A percentile compares a stretch with the other conserved stretches of the same genome.
phyloP scores from a whole-genome alignment of 2,888 invertebrate genomes.

The Lasioglossum calceatum region DNA sequence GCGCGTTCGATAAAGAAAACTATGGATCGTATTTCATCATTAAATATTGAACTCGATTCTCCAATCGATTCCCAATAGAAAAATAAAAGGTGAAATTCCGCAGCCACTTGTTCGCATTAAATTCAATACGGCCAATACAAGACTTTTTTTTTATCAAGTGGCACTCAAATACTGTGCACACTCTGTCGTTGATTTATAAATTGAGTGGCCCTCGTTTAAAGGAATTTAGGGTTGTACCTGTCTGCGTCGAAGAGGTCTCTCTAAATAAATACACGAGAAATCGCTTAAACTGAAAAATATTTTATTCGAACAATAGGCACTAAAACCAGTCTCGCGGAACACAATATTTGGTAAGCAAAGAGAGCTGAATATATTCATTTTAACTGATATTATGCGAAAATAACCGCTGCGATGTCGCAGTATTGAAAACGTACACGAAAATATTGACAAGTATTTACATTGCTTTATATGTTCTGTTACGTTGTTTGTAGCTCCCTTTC shows the following conservation, averaged over 20 bases:
- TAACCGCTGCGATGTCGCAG: too few relatives aligned
- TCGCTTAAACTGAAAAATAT: not conserved
- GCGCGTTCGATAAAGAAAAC: not conserved
- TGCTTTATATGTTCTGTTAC: too few relatives aligned
- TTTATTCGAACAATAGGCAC: not conserved
- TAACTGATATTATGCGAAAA: too few relatives aligned
- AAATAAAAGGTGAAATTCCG: not conserved
- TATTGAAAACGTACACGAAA: too few relatives aligned
- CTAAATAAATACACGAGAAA: not conserved
- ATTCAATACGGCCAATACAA: not conserved
- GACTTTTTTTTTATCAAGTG: not conserved
- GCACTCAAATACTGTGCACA: not conserved
- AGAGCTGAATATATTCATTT: not conserved
- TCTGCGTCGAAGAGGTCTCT: not conserved
- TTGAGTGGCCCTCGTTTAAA: not conserved
- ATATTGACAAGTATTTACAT: too few relatives aligned
- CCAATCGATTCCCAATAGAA: not conserved
- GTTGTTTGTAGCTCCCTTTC: too few relatives aligned
- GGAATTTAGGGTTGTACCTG: not conserved
- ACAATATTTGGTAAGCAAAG: not conserved
- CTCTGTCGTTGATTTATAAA: not conserved
- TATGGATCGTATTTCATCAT: not conserved
- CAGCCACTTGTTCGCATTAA: not conserved
- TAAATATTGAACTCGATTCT: not conserved
- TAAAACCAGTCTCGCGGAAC: not conserved